Conservation (phyloP, 2,888 invertebrate species). For the Caenorhabditis uteleia region DNA sequence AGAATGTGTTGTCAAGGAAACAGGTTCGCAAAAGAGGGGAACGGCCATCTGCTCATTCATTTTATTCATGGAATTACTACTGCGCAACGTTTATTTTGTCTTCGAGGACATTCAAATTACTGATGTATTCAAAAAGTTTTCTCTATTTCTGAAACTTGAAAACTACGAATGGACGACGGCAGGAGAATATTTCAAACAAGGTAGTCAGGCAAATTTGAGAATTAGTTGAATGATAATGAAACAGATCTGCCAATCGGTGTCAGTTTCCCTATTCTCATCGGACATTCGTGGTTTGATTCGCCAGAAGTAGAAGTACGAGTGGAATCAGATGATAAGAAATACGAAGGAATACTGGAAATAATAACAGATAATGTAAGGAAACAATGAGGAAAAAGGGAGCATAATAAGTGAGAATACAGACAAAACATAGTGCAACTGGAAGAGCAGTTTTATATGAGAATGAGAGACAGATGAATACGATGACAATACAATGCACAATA, state of each 20-base stretch:
- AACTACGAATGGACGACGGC: neutral
- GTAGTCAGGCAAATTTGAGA: neutral
- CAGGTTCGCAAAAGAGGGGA: neutral
- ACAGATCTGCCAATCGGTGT: constrained; percentile 22
- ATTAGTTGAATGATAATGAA: constrained; percentile 1
- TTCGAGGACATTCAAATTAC: constrained; percentile 6
- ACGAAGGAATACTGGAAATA: constrained; percentile 15
- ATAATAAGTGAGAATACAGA: too few species aligned
- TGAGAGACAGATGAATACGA: neutral
- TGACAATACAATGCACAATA: constrained; percentile 12
- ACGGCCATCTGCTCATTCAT: neutral
- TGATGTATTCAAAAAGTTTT: neutral
- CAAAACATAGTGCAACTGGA: neutral
- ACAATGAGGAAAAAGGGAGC: too few species aligned
- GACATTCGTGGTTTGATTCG: constrained; percentile 8
- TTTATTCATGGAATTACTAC: too few species aligned
- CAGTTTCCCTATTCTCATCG: constrained; percentile 14
- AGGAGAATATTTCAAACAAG: neutral
- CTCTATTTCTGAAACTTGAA: neutral
- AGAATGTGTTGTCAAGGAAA: constrained; percentile 4
- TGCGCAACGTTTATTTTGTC: constrained; percentile 18
- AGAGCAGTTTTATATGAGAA: neutral
- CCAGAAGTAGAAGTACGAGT: constrained; percentile 31
- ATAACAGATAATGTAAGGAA: neutral
- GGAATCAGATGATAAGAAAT: constrained; percentile 4